Evolutionary conservation across 2,888 invertebrate genomes (phyloP), one percentile per base, ranked within the genome.

Genomic region (Drosophila acutilabella): DNA sequence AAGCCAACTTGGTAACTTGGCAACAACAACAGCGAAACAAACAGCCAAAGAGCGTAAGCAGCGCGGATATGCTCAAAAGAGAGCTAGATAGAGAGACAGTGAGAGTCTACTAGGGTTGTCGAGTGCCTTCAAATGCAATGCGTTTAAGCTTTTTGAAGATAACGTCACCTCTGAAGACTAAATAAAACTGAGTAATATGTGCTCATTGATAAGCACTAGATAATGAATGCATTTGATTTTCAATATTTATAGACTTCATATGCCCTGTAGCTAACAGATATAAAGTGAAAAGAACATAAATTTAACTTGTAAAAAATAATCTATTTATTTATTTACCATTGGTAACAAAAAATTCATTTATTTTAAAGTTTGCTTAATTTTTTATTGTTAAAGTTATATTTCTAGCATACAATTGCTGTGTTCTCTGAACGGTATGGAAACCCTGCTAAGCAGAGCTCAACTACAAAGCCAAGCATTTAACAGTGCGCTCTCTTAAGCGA

Each of bases 1-100:
- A 89, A 89, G 83, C 77, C 78, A 81, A 71, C 77, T 82, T 81
- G 78, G 81, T 86, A 83, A 54, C 86, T 83, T 80, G 81, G 78
- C 85, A 82, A 82, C 82, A 80, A 83, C 76, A 76, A 70, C 71
- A 66, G 59, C 73, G 77, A 68, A 66, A 59, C 73, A 77, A 64
- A 41, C 48, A 13, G 8, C 10, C 11, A 30, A 61, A 71, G 71
- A 71, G 59, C 20, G 33, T 11, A 11, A 26, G 18, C 57, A 64
- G 53, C 72, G 61, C 13, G 11, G 10, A 13, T 10, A 6, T 5
- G 30, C 33, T 54, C 47, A 72, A 77, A 73, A 75, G 77, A 44
- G 52, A n/a, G 13, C 6, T 10, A 36, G 36, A 36, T 11, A 36
- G 36, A 33, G 33, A 18, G 0, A 20, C 4, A 77, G 73, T 77